Evolutionary conservation across 2,113 vertebrate genomes (phyloP).

Genomic region (Martes martes): DNA sequence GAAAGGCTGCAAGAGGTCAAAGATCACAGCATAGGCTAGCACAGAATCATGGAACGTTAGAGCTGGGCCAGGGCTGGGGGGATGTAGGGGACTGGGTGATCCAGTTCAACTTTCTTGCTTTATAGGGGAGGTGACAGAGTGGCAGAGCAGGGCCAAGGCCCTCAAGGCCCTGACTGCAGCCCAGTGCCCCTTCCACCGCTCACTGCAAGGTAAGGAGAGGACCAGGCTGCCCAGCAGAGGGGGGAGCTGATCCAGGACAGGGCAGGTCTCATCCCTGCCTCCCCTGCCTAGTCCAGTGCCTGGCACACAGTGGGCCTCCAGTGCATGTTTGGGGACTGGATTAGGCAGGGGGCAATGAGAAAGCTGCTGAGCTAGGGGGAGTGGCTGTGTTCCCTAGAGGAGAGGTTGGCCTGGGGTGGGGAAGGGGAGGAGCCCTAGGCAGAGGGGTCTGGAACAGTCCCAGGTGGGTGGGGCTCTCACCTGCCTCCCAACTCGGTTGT

Average conservation of each 20-base stretch:
- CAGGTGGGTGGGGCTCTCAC: conserved; percentile 81
- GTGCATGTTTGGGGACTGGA: background rate
- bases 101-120: background rate
- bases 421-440: background rate
- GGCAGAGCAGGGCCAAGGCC: background rate
- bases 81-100: background rate
- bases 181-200: background rate
- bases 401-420: background rate
- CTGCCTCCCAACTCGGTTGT: conserved; percentile 97
- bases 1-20: conserved; percentile 28
- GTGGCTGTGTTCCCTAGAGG: background rate
- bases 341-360: background rate
- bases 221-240: background rate
- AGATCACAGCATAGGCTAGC: background rate
- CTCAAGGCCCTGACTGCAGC: background rate
- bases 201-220: background rate
- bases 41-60: background rate
- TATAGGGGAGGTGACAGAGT: background rate
- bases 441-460: background rate
- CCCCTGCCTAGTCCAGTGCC: background rate
- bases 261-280: background rate
- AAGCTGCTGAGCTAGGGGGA: background rate
- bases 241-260: background rate
- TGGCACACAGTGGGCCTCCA: background rate
- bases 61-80: no score